Evolutionary conservation across 2,797 vertebrate species (phyloP).

Genomic region (Rhinichthys osculus): DNA sequence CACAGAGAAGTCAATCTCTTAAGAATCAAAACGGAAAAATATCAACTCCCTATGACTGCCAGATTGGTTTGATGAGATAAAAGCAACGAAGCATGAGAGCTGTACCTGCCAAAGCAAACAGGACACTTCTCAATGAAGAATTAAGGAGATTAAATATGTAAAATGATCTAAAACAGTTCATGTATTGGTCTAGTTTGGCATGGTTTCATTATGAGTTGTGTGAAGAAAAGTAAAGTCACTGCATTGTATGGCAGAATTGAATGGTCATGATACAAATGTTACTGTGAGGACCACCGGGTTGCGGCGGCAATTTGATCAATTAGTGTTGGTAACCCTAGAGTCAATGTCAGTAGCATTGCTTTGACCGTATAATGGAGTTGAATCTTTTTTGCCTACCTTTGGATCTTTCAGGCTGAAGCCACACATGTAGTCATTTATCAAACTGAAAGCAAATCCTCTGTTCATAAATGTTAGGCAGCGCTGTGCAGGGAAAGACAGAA

Average conservation of each 20-base stretch:
- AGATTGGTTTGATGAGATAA: not conserved
- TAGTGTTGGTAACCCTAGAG: not conserved
- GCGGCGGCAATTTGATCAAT: not conserved
- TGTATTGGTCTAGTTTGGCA: not conserved
- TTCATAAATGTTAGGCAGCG: conserved; percentile 96
- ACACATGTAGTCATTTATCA: conserved; percentile 95
- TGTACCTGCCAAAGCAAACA: not conserved
- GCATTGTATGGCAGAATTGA: not conserved
- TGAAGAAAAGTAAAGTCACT: not conserved
- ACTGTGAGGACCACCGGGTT: not conserved
- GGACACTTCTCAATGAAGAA: not conserved
- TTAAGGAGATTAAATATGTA: not conserved
- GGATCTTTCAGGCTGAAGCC: conserved; percentile 93
- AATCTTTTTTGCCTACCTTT: conserved; percentile 82
- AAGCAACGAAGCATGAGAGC: not conserved
- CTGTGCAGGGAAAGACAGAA: conserved; percentile 70
- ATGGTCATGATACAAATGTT: not conserved
- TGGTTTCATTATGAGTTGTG: not conserved
- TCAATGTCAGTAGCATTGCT: not conserved
- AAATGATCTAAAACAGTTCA: not conserved
- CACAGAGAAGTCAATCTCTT: not conserved
- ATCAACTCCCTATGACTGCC: not conserved
- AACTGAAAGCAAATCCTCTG: conserved; percentile 91
- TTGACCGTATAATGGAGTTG: not conserved
- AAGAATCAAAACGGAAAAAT: not conserved